Evolutionary conservation across 1,140 invertebrate genomes (phyloP), one percentile per base, ranked within the genome.

Genomic region (Papilio polyxenes): DNA sequence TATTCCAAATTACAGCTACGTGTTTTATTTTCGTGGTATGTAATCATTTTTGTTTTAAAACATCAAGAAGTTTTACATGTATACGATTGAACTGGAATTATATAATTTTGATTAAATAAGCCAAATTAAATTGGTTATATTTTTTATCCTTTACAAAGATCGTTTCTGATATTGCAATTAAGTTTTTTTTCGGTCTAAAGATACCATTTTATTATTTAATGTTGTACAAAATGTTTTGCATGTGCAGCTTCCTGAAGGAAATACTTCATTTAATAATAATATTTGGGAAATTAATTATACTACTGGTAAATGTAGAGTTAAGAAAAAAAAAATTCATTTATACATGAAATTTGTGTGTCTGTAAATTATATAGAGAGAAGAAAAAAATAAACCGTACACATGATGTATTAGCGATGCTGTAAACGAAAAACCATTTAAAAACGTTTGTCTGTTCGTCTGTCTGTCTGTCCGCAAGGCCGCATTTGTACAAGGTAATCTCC

Each of bases 11-110:
- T 69, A 37, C 20, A 31, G 44, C 40, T 44, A 62, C 59, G 23
- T 23, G 62, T 40, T 65, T 59, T 31, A 2, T 51, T 17, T 59
- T 62, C 53, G 15, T n/a, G 37, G 53, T 79, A 62, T 62, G 49
- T 79, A 62, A 79, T 62, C 37, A 79, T 40, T 79, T 79, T 79
- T 79, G 40, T 78, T 79, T 20, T 17, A 23, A 23, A 59, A 37
- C 17, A 79, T 53, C 76, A 59, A 53, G 76, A 79, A 79, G 76
- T 76, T 20, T 72, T 37, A 15, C 31, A 15, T 31, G 65, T 72
- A 40, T 62, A 20, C 23, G 31, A 15, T 0, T 37, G 15, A 72
- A 69, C 31, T 69, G 23, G 23, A 72, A 37, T 37, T 72, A 31
- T 11, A 72, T 72, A 37, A 31, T 31, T 31, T 65, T 31, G 23